phyloP scores from a whole-genome alignment of 2,113 vertebrate genomes.

The Amia ocellicauda region DNA sequence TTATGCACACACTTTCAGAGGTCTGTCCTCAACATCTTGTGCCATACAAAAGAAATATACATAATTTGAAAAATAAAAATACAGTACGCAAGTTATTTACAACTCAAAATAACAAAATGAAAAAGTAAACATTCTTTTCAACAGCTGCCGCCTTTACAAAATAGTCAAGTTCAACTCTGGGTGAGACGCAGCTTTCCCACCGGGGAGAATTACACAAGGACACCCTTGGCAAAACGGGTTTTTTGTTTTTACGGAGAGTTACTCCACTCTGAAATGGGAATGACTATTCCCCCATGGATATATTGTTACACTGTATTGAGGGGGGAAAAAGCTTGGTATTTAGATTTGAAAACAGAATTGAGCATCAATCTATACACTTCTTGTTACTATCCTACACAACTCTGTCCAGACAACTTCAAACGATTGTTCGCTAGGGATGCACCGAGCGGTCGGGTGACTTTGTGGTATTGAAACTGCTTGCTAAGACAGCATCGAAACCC shows the following conservation, averaged over 20 bases:
- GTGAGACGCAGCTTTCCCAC: background rate
- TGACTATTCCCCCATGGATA: background rate
- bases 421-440: too few species aligned
- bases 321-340: background rate
- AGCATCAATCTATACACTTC: too few species aligned
- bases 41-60: slow-evolving; percentile 83
- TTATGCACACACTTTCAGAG: slow-evolving; percentile 76
- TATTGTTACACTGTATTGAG: background rate
- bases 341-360: too few species aligned
- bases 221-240: slow-evolving; percentile 19
- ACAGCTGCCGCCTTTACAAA: slow-evolving; percentile 51
- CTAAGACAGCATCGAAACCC: too few species aligned
- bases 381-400: too few species aligned
- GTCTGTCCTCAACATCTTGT: slow-evolving; percentile 80
- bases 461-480: too few species aligned
- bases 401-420: too few species aligned
- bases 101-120: slow-evolving; percentile 73
- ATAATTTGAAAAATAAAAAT: slow-evolving; percentile 81
- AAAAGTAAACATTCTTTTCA: slow-evolving; percentile 75
- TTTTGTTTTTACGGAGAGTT: slow-evolving; percentile 24
- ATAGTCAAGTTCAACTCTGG: background rate
- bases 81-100: slow-evolving; percentile 75
- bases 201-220: background rate
- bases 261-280: background rate
- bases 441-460: too few species aligned